These are phyloP conservation scores for Tolypeutes matacus DNA, from an alignment of 2,797 vertebrate species.

Conservation along the genomic window DNA sequence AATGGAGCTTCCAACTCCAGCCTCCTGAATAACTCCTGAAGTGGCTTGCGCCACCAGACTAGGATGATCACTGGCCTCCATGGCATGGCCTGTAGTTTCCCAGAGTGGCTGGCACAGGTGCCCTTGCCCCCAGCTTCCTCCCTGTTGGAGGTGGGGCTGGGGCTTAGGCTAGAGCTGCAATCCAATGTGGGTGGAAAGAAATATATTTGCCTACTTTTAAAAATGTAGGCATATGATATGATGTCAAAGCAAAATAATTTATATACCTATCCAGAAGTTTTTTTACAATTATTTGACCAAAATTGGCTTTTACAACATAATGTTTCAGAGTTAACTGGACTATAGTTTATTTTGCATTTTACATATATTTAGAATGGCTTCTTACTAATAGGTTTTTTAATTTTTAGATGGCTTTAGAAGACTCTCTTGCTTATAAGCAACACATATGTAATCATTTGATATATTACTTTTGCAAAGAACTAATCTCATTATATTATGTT, in stretches of 20 bases:
- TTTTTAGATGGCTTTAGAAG: neutral
- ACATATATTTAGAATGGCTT: conserved; percentile 2
- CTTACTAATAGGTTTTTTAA: neutral
- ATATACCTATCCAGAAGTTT: neutral
- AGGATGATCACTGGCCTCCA: no score
- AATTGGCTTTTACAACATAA: neutral
- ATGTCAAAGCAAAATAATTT: neutral
- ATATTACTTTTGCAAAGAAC: conserved; percentile 6
- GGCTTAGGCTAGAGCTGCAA: no score
- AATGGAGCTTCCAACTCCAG: no score
- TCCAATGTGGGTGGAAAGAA: no score
- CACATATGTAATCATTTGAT: neutral
- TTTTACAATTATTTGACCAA: neutral
- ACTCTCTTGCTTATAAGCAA: neutral
- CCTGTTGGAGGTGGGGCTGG: no score
- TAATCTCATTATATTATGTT: neutral
- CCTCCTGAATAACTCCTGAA: no score
- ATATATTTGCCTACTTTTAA: neutral
- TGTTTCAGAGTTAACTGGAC: neutral
- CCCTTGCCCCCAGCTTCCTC: no score
- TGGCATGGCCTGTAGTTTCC: no score
- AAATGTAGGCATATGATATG: neutral
- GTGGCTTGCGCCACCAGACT: no score
- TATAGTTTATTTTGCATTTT: neutral
- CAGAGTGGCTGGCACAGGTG: no score